Base-by-base conservation (phyloP, 2,113 vertebrate species). In the Dicrurus megarhynchus region DNA sequence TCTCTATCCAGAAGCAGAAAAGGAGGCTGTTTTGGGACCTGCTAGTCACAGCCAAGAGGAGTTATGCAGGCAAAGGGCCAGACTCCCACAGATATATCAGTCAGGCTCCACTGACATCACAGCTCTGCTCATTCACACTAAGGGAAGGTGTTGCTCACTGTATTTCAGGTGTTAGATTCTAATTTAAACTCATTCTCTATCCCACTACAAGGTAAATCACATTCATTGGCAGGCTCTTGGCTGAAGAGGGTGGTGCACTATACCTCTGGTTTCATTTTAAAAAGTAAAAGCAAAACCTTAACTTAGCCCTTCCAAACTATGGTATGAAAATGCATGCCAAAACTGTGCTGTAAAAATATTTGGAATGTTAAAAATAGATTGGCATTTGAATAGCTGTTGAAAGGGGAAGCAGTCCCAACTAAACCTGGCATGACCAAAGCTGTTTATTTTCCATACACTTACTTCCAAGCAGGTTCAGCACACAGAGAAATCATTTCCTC, bases 361-460 rank as follows among this genome's bases (percentile, higher is more conserved):
- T 76, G 55, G 67, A 94, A 76, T 80, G 84, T 78, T 96, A 96
- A 95, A 94, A 94, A 96, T 90, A 96, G 87, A 75, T 50, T 77
- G 87, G 39, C 55, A 76, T 94, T 84, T 67, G 37, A 87, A 91
- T 83, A 94, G 57, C 67, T 95, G 55, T 64, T 67, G 87, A 84
- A 91, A 87, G 60, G 85, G 61, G 75, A 87, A 82, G 61, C 53
- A 60, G 28, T 79, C 67, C 46, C 46, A 87, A 83, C 61, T 81
- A 90, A 93, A 76, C 46, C 39, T 42, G 64, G 50, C 63, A 61
- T 3, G 7, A 86, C 27, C 83, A 83, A 80, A 70, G 65, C 47
- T 77, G 49, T 73, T 90, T 93, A 35, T 90, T 86, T 94, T 96
- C 69, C 70, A 56, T 60, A 37, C 4, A 3, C 37, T 85, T 80